These are phyloP conservation scores for Hypomecis atomaria DNA, from an alignment of 2,888 invertebrate species.

Conservation along the genomic window DNA sequence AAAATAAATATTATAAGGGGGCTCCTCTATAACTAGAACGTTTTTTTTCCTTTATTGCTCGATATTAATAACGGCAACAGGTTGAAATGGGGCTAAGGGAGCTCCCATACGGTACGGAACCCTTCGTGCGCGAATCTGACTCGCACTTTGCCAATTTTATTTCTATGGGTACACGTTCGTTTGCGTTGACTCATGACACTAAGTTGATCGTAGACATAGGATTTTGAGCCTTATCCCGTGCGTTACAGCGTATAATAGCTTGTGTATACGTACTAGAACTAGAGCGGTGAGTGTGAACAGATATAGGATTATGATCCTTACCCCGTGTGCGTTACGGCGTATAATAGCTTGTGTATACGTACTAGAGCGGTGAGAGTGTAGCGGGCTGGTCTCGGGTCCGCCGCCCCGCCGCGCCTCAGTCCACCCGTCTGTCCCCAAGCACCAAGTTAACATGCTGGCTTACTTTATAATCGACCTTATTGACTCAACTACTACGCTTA, in stretches of 20 bases:
- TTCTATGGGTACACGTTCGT: too few species aligned
- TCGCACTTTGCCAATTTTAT: too few species aligned
- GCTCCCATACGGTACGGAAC: too few species aligned
- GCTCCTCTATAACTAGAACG: too few species aligned
- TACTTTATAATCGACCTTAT: constrained; percentile 44
- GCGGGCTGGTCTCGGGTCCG: constrained; percentile 93
- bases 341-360: constrained; percentile 78
- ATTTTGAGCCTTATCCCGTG: constrained; percentile 19
- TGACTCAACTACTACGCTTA: too few species aligned
- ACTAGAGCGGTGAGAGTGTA: constrained; percentile 93
- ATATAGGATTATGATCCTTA: constrained; percentile 21
- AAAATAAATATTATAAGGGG: too few species aligned
- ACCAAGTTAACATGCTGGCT: constrained; percentile 59
- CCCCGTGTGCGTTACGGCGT: constrained; percentile 18
- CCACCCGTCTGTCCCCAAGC: constrained; percentile 81
- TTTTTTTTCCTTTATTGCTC: too few species aligned
- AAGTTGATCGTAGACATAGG: neutral
- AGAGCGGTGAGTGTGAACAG: constrained; percentile 87
- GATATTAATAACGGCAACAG: too few species aligned
- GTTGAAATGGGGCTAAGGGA: too few species aligned
- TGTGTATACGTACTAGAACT: constrained; percentile 92
- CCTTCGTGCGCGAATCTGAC: too few species aligned
- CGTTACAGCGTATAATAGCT: constrained; percentile 23
- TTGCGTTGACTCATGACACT: too few species aligned
- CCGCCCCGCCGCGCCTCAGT: constrained; percentile 73